A percentile compares a stretch with the other conserved stretches of the same genome.
These are phyloP conservation scores for Psophia crepitans DNA, from an alignment of 2,113 vertebrate species.

Conservation along the genomic window DNA sequence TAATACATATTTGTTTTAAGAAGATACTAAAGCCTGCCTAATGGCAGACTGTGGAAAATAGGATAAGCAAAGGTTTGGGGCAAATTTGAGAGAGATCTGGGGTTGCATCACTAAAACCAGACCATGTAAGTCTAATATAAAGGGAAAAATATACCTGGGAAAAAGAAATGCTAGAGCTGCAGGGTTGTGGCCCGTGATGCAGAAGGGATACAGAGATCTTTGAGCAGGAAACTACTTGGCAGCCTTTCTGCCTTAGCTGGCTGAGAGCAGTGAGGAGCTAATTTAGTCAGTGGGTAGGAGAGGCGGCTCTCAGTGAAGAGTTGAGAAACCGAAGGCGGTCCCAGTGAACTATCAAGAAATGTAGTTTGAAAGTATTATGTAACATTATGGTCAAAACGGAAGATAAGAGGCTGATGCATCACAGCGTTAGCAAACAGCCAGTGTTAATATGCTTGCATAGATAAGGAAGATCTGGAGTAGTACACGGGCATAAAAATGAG, in stretches of 20 bases:
- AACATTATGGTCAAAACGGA: conserved; percentile 33
- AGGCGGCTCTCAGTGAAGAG: neutral
- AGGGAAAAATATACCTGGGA: neutral
- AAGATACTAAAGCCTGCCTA: neutral
- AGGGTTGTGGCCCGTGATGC: neutral
- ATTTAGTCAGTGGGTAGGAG: conserved; percentile 28
- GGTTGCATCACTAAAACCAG: neutral
- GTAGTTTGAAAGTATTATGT: neutral
- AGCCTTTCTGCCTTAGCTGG: neutral
- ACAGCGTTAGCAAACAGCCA: conserved; percentile 9
- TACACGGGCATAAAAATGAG: conserved; percentile 23
- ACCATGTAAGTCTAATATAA: neutral
- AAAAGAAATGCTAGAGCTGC: neutral
- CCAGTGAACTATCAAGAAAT: conserved; percentile 9
- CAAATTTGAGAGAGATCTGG: neutral
- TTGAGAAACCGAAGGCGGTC: conserved; percentile 2
- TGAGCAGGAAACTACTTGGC: conserved; percentile 30
- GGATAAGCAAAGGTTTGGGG: neutral
- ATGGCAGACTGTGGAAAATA: neutral
- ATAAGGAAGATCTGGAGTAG: conserved; percentile 61
- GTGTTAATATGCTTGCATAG: conserved; percentile 57
- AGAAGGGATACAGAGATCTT: neutral
- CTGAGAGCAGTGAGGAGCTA: conserved; percentile 8
- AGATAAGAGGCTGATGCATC: conserved; percentile 45
- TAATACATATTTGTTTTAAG: neutral